Percentiles rank a stretch among this genome's conserved stretches.
Conservation (phyloP, 2,113 vertebrate genomes). For the Leptodactylus fuscus region DNA sequence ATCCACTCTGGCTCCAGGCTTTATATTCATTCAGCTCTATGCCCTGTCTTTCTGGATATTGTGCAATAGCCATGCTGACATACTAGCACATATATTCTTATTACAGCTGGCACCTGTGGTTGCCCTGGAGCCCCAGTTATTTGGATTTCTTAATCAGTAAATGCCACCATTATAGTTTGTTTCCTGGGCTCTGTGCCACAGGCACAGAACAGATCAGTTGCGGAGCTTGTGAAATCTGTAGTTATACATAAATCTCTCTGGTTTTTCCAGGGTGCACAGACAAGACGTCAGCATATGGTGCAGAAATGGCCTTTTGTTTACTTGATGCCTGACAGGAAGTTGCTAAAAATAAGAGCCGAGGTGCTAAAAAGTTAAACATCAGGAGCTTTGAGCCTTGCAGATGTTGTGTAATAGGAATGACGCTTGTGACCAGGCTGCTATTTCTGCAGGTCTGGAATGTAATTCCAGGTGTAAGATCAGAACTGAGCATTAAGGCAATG, state of each 20-base stretch:
- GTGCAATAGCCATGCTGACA: neutral
- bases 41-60: neutral
- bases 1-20: neutral
- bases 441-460: neutral
- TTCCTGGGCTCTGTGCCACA: neutral
- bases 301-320: constrained; percentile 44
- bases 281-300: neutral
- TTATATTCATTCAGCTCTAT: neutral
- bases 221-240: neutral
- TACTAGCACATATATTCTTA: too few relatives aligned
- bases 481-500: too few relatives aligned
- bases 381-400: constrained; percentile 1
- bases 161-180: too few relatives aligned
- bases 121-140: neutral
- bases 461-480: neutral
- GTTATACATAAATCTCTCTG: neutral
- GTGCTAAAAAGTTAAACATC: neutral
- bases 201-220: neutral
- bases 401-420: constrained; percentile 10
- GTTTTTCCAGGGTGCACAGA: neutral
- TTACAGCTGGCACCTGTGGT: neutral
- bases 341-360: constrained; percentile 23
- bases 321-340: neutral
- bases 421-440: neutral
- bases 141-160: neutral